phyloP scores from a whole-genome alignment of 2,113 vertebrate genomes.

The Rhea pennata region DNA sequence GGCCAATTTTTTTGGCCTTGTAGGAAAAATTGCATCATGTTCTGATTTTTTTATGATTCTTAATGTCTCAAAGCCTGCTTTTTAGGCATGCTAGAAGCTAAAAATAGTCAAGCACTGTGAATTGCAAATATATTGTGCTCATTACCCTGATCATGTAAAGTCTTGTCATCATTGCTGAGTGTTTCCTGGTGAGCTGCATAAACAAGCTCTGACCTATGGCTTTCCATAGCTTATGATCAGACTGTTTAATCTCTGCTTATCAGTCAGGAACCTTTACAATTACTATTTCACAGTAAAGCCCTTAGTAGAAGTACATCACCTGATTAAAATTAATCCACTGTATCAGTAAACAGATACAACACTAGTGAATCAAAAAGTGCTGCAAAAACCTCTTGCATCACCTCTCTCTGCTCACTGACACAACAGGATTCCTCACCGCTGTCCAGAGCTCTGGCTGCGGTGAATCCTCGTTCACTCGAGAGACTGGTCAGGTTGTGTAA shows the following conservation, averaged over 20 bases:
- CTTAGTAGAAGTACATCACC: background rate
- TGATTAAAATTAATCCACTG: background rate
- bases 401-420: background rate
- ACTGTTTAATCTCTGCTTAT: background rate
- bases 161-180: background rate
- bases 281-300: background rate
- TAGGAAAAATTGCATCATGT: constrained; percentile 35
- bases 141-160: background rate
- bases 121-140: background rate
- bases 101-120: constrained; percentile 7
- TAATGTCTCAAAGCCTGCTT: background rate
- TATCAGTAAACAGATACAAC: constrained; percentile 1
- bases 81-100: constrained; percentile 4
- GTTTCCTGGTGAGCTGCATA: background rate
- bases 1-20: constrained; percentile 1
- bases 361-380: background rate
- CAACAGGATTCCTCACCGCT: background rate
- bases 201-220: background rate
- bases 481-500: background rate
- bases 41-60: background rate
- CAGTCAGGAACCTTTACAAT: background rate
- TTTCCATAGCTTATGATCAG: background rate
- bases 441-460: background rate
- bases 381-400: background rate
- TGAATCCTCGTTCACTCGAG: background rate